phyloP scores from a whole-genome alignment of 2,797 vertebrate genomes.

The Tauraco hartlaubi region DNA sequence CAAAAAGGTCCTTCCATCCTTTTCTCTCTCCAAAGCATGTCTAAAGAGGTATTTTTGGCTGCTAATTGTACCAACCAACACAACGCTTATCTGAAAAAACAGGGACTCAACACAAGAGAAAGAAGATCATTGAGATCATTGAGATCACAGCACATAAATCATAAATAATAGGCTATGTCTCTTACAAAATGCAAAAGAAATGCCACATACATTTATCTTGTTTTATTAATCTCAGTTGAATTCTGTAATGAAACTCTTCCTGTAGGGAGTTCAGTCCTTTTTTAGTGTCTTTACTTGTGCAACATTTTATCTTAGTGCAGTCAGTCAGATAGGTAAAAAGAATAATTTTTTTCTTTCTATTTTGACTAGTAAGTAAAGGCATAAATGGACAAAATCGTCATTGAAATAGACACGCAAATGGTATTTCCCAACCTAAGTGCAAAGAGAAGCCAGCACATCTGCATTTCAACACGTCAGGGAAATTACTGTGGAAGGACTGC shows the following conservation, averaged over 20 bases:
- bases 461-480: neutral
- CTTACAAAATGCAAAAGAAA: neutral
- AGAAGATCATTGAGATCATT: neutral
- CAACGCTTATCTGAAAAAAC: neutral
- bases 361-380: neutral
- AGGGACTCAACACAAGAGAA: neutral
- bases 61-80: neutral
- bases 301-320: neutral
- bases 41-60: conserved; percentile 5
- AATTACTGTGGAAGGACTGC: neutral
- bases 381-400: neutral
- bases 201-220: neutral
- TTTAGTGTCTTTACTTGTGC: neutral
- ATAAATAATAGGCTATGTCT: neutral
- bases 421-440: neutral
- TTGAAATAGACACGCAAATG: neutral
- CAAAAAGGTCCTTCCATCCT: neutral
- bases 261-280: neutral
- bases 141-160: neutral
- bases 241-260: neutral
- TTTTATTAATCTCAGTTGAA: neutral
- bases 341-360: neutral
- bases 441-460: neutral
- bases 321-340: neutral
- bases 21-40: conserved; percentile 15